Evolutionary conservation across 2,888 invertebrate species (phyloP).

Genomic region (Strigamia crassipes): DNA sequence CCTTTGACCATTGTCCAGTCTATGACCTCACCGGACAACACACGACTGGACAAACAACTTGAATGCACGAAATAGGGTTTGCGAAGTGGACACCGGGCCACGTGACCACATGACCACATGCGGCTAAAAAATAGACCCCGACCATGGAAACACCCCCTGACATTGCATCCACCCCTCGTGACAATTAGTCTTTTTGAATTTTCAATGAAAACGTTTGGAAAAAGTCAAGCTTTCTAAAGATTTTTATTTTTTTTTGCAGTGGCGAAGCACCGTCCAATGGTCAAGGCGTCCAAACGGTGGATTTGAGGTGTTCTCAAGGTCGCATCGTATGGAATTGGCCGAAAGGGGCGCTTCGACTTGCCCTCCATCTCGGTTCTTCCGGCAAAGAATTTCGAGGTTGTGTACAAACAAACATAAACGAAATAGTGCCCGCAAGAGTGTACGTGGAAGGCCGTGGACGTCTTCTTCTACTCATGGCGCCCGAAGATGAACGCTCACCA

Average conservation of each 20-base stretch:
- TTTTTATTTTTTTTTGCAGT: neutral
- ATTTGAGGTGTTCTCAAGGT: constrained; percentile 75
- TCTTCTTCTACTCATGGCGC: constrained; percentile 66
- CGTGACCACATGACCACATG: neutral
- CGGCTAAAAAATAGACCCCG: constrained; percentile 18
- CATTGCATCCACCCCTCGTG: neutral
- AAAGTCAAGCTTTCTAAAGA: neutral
- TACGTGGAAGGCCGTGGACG: constrained; percentile 69
- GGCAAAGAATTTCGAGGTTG: constrained; percentile 63
- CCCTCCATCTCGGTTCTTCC: constrained; percentile 66
- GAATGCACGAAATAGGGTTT: constrained; percentile 5
- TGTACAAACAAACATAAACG: constrained; percentile 63
- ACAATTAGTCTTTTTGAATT: neutral
- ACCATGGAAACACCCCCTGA: no score
- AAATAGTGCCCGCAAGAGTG: constrained; percentile 62
- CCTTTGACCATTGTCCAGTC: constrained; percentile 7
- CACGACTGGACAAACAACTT: neutral
- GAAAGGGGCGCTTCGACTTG: constrained; percentile 71
- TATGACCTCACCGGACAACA: neutral
- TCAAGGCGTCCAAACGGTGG: constrained; percentile 72
- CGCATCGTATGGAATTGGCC: constrained; percentile 75
- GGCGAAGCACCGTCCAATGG: neutral
- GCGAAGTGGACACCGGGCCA: constrained; percentile 9
- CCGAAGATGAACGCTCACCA: constrained; percentile 61
- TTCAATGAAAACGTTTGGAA: no score